Base-by-base conservation (phyloP, 1,140 invertebrate species). In the Procambarus clarkii region DNA sequence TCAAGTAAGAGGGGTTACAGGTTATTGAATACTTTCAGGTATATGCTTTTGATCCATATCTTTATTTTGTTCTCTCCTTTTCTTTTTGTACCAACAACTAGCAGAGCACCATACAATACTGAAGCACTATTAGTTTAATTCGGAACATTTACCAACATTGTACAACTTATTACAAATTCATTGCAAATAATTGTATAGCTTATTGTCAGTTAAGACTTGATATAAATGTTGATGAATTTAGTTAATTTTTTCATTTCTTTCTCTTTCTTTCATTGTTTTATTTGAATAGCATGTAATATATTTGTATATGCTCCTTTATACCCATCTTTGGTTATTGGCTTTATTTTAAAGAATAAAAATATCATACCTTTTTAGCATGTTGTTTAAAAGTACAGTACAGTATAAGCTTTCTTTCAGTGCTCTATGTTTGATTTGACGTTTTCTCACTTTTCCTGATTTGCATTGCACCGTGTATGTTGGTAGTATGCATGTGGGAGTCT, bases 401-500 rank as follows among this genome's bases (percentile, higher is more conserved):
- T 54, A 18, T 79, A n/a, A 24, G 13, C 21, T 60, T 24, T 78
- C 0, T 21, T 45, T 80, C 34, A 60, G 34, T 54, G n/a, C 58
- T 80, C 50, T 64, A 48, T 80, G 48, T 50, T 76, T 89, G 45
- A 18, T 54, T 34, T 82, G 46, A 50, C 48, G 24, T 54, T 54
- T 82, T 54, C 34, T 83, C 64, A 15, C 24, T 74, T 83, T 89
- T 80, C 79, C 71, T 89, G 45, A 50, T 80, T 88, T 88, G 86
- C 86, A 77, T 87, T 79, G 76, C 74, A 87, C 85, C 78, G 71
- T 79, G 54, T 88, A 64, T 80, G 86, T 88, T 69, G 58, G 79
- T 89, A 89, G 87, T 87, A 60, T 82, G 87, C 87, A 89, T 89
- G 87, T 89, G 87, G 87, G 87, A 89, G 87, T 89, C 79, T 89